Evolutionary conservation across 2,888 invertebrate species (phyloP), one percentile per base, ranked within the genome.

Genomic region (Dromius quadrimaculatus): DNA sequence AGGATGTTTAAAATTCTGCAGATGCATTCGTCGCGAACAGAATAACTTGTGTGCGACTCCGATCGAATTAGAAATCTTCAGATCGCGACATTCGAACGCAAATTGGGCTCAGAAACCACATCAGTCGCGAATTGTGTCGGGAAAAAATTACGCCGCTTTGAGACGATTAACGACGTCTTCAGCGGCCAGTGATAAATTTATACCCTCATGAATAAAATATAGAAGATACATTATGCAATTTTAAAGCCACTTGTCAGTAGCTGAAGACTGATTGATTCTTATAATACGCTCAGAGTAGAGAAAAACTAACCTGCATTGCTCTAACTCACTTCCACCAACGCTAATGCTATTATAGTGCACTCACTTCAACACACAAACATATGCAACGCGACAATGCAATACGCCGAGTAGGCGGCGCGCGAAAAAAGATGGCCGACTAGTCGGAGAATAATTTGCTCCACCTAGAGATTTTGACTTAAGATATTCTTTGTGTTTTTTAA

Each of bases 171-270:
- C 68, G 68, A 68, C 54, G 23, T 43, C 47, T 47, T 19, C 22
- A 22, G 28, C 15, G 41, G 45, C 32, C 38, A 11, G 62, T 61
- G 70, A 70, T 70, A 70, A 70, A 70, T 70, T 70, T 70, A 70
- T 70, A 62, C 47, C 61, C 50, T 70, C 70, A 70, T 70, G 70
- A 70, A 70, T 70, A 70, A 70, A 70, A 70, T 70, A 70, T 70
- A 34, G 62, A 47, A 36, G 70, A 62, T 68, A 68, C 68, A 68
- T 68, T 68, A 70, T 70, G 62, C 70, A 70, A 62, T 70, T 70
- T 70, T 62, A 61, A 70, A 70, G 69, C 70, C 50, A 70, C 70
- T 70, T 70, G 70, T 70, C 70, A 70, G 47, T 17, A 22, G 47
- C 22, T 32, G 19, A 23, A 70, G 70, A 70, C 70, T 70, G 70